Evolutionary conservation across 35 echinoderm and acorn worm species (phyloP), one percentile per base, ranked within the genome.

Genomic region (Acanthaster planci): DNA sequence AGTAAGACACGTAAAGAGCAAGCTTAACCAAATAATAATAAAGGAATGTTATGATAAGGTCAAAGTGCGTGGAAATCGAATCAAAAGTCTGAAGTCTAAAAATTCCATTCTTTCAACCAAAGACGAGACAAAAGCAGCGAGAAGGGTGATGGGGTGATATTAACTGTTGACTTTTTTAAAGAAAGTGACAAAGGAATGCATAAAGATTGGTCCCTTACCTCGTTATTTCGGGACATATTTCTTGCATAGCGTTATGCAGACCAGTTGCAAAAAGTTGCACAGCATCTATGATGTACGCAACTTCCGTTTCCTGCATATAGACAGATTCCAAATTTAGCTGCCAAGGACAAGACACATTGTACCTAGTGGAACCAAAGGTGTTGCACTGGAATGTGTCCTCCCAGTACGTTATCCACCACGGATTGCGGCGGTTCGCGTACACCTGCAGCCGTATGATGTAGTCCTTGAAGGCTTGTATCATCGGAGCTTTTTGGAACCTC

Each of bases 341-440:
- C 54, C 82, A 87, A 18, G 58, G 64, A 47, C 88, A 90, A 14
- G 36, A 75, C 30, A 0, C 50, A 21, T 90, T 86, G 31, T 85
- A 87, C 2, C 53, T 82, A 0, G 55, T 82, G 29, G 50, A 82
- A 22, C 58, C 52, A 19, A 79, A 77, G 2, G 91, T 55, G 26
- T 93, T 90, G 52, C 95, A 98, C 76, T 91, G 8, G 38, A 93
- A 93, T 38, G 26, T 87, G 17, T 93, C 85, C 30, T 85, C 88
- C 21, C 80, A 85, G 32, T 72, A 98, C 7, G 85, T 39, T 30
- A 53, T 76, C 88, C 91, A 98, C 95, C 95, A 98, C 8, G 95
- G 95, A 67, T 98, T 98, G 17, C 91, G 80, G 35, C 35, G 34
- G 42, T 98, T 98, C 40, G 2, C 52, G 52, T 98, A 93, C n/a